These are phyloP conservation scores for Macrophya alboannulata DNA, from an alignment of 2,888 invertebrate species.

Conservation along the genomic window DNA sequence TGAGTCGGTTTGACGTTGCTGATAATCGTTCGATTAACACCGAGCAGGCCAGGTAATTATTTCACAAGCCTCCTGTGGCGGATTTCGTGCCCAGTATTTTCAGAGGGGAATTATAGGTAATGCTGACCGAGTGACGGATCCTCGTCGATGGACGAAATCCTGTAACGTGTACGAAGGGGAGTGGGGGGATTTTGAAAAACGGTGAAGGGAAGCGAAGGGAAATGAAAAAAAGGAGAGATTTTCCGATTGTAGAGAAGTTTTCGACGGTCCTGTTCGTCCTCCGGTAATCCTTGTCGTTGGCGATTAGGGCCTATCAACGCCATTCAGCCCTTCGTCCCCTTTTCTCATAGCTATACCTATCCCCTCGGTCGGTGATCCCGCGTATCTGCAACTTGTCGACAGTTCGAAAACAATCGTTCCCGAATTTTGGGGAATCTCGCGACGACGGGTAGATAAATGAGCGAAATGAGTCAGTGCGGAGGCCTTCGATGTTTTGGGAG, in stretches of 20 bases:
- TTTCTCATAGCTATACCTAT: not conserved
- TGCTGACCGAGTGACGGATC: conserved; percentile 60
- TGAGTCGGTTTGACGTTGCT: conserved; percentile 59
- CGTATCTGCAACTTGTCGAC: conserved; percentile 9
- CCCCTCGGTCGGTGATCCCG: conserved; percentile 22
- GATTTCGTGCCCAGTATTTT: conserved; percentile 59
- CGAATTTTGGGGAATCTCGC: not conserved
- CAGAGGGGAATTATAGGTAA: conserved; percentile 63
- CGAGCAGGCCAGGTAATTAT: conserved; percentile 39
- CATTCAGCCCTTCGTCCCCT: conserved; percentile 22
- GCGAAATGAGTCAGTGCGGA: not conserved
- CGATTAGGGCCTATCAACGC: conserved; percentile 38
- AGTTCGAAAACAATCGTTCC: conserved; percentile 26
- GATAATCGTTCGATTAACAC: conserved; percentile 74
- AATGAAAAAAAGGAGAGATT: conserved; percentile 1
- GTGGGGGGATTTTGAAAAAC: not conserved
- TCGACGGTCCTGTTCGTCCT: conserved; percentile 2
- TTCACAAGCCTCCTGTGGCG: conserved; percentile 31
- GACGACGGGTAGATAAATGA: not conserved
- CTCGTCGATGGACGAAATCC: conserved; percentile 9
- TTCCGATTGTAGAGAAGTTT: conserved; percentile 8
- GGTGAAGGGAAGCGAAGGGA: not conserved
- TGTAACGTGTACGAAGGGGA: not conserved
- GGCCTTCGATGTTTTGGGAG: not conserved
- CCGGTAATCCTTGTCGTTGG: conserved; percentile 27